Percentiles rank a stretch among this genome's conserved stretches.
These are phyloP conservation scores for Dendrocincla tyrannina DNA, from an alignment of 2,797 vertebrate species.

Conservation along the genomic window DNA sequence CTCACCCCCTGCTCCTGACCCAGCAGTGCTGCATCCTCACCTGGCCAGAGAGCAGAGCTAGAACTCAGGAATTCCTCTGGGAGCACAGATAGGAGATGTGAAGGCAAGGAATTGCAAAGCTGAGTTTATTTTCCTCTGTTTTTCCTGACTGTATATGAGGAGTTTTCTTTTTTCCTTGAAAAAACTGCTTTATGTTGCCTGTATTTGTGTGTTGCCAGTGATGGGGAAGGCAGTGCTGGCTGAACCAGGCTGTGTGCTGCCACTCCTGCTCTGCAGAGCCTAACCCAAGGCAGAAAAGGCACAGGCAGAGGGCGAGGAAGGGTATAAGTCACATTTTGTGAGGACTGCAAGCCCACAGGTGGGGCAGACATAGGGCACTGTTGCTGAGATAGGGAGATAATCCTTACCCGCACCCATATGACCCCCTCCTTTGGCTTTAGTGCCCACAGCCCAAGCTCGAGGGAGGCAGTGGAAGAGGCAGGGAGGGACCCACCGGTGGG, in stretches of 20 bases:
- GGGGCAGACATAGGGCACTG: rapidly evolving
- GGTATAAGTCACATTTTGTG: rapidly evolving
- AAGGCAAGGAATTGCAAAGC: not conserved
- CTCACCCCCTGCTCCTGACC: not conserved
- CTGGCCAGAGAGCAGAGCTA: not conserved
- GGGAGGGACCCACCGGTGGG: not conserved
- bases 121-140: not conserved
- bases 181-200: not conserved
- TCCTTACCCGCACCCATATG: not conserved
- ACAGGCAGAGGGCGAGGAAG: not conserved
- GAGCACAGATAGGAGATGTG: rapidly evolving
- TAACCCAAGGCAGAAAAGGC: not conserved
- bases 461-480: not conserved
- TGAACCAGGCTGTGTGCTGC: not conserved
- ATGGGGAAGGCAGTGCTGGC: not conserved
- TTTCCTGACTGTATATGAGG: rapidly evolving
- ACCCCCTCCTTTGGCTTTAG: not conserved
- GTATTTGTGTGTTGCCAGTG: not conserved
- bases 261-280: not conserved
- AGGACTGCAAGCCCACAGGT: not conserved
- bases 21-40: not conserved
- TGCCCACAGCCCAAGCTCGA: no score
- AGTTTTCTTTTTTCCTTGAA: not conserved
- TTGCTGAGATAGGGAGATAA: not conserved
- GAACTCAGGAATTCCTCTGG: not conserved